These are phyloP conservation scores for Hyles lineata DNA, from an alignment of 2,888 invertebrate genomes.

Conservation along the genomic window DNA sequence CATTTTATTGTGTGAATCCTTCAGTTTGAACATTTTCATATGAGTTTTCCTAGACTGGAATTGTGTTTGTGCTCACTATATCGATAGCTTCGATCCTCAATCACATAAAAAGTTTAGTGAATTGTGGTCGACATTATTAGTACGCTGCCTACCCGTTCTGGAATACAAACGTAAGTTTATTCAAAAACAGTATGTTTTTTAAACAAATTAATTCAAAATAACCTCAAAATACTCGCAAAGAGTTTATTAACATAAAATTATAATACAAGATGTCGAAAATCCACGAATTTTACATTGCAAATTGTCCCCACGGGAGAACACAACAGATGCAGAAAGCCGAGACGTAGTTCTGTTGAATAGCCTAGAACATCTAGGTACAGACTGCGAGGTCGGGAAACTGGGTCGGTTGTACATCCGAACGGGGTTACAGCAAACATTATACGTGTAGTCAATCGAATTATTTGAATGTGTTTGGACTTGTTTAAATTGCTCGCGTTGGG, in stretches of 20 bases:
- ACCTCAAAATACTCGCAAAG: neutral
- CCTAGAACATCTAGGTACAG: slow-evolving; percentile 29
- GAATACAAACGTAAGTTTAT: neutral
- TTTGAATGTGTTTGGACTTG: slow-evolving; percentile 26
- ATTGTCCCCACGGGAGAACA: slow-evolving; percentile 7
- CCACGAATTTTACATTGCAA: slow-evolving; percentile 18
- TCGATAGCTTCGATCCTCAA: no score
- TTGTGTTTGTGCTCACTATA: no score
- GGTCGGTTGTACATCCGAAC: slow-evolving; percentile 63
- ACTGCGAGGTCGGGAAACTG: slow-evolving; percentile 63
- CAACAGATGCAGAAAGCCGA: slow-evolving; percentile 23
- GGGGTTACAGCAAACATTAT: slow-evolving; percentile 51
- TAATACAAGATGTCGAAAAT: slow-evolving; percentile 19
- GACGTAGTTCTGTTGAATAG: slow-evolving; percentile 17
- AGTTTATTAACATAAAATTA: slow-evolving; percentile 9
- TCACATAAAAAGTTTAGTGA: no score
- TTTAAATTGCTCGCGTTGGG: slow-evolving; percentile 10
- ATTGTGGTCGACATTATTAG: no score
- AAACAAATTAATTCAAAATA: neutral
- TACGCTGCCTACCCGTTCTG: no score
- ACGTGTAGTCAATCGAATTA: slow-evolving; percentile 23
- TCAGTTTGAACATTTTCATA: no score
- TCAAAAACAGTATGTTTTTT: neutral
- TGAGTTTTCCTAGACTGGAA: no score
- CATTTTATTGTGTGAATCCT: no score